Base-by-base conservation (phyloP, 2,113 vertebrate genomes). In the Mormyrus lacerda region DNA sequence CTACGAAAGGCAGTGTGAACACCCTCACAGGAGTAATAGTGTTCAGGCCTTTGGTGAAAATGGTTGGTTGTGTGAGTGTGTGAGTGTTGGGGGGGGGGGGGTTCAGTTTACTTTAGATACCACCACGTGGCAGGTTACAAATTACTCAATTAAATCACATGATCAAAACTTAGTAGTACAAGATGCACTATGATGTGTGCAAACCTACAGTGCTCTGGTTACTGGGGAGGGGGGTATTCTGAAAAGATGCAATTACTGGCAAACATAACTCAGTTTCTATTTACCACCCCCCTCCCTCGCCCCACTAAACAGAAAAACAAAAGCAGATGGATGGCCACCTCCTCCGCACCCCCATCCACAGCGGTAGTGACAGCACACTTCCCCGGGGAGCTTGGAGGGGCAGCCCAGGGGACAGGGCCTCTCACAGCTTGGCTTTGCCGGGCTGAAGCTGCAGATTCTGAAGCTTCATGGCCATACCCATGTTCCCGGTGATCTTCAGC, bases 391-490 rank as follows among this genome's bases (percentile, higher is more conserved):
- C 55, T 24, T n/a, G 24, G 31, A 39, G 88, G 39, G 24, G 39
- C 17, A 51, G 65, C 24, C 17, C n/a, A 17, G 76, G 39, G 53
- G 2, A 47, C 39, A 44, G 21, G 1, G 47, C 27, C 24, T 88
- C 89, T 99, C 96, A 99, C 94, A 99, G 96, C 93, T 97, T 98
- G 91, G 98, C 96, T 94, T 97, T 98, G 91, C 91, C 96, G 0
- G 97, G 94, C 88, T 95, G 92, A 76, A 98, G 93, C 90, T 98
- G 97, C 83, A 99, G 96, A 89, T 87, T 98, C 92, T 98, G 97
- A 90, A 99, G 96, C 93, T 99, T 99, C 98, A 99, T 97, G 82
- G 97, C 98, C 95, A 99, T 93, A 76, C 95, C 97, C 97, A 98
- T 97, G 94, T 98, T 98, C 69, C 98, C 98, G 89, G 95, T 90